Evolutionary conservation across 2,888 invertebrate genomes (phyloP).

Genomic region (Ormyrus rosae): DNA sequence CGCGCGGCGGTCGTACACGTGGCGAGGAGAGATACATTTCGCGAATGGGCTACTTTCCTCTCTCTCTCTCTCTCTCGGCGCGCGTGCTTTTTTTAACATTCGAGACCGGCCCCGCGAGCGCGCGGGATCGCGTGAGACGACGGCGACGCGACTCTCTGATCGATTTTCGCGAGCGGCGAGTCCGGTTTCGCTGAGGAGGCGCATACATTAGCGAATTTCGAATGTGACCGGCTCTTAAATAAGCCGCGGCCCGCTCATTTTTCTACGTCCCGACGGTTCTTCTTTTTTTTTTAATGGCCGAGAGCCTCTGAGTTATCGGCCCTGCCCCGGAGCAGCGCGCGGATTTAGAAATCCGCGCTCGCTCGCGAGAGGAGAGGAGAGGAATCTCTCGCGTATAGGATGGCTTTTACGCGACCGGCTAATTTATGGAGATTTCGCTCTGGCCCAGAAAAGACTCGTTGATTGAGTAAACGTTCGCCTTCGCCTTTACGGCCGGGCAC

Average conservation of each 20-base stretch:
- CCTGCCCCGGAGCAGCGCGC: no score
- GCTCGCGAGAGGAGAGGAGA: no score
- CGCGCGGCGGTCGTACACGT: constrained; percentile 46
- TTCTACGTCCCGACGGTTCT: constrained; percentile 1
- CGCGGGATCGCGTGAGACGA: constrained; percentile 38
- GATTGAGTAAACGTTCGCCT: no score
- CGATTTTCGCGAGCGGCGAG: constrained; percentile 52
- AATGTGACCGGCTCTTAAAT: constrained; percentile 27
- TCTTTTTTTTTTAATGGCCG: not conserved
- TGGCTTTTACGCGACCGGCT: not conserved
- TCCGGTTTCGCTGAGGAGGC: constrained; percentile 53
- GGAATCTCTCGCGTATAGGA: not conserved
- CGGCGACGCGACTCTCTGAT: constrained; percentile 41
- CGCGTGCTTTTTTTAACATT: constrained; percentile 55
- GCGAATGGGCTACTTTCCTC: constrained; percentile 58
- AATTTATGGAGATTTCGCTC: no score
- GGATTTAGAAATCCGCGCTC: no score
- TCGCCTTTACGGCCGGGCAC: no score
- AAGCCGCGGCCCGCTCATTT: constrained; percentile 28
- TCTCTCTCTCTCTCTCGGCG: constrained; percentile 37
- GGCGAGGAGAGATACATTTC: constrained; percentile 49
- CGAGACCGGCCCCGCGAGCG: constrained; percentile 36
- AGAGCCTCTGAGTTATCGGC: no score
- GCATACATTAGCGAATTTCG: constrained; percentile 55
- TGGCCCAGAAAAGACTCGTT: no score